Percentiles rank a stretch among this genome's conserved stretches.
These are phyloP conservation scores for Thryonomys swinderianus DNA, from an alignment of 2,113 vertebrate species.

Conservation along the genomic window DNA sequence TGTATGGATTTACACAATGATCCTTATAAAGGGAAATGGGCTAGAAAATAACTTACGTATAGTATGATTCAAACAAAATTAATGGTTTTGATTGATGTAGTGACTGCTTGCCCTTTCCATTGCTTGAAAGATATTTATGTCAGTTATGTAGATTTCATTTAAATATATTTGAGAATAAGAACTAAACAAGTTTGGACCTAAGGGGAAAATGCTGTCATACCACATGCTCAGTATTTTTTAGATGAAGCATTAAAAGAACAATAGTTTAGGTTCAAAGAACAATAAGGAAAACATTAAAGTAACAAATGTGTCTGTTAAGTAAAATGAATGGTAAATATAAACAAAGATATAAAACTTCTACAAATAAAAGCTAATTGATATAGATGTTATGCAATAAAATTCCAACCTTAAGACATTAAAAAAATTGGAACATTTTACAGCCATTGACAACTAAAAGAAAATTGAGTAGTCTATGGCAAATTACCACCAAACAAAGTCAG, in stretches of 20 bases:
- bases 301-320: background rate
- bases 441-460: background rate
- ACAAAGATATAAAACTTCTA: slow-evolving; percentile 20
- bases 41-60: background rate
- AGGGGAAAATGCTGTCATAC: background rate
- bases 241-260: background rate
- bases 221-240: background rate
- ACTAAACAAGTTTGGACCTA: background rate
- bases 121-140: background rate
- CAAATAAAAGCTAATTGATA: background rate
- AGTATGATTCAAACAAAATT: background rate
- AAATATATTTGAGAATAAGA: background rate
- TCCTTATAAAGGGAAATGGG: background rate
- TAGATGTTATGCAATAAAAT: background rate
- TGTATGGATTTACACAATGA: background rate
- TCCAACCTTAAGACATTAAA: background rate
- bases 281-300: background rate
- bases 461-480: background rate
- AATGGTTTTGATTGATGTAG: background rate
- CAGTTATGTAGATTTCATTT: background rate
- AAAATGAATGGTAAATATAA: slow-evolving; percentile 40
- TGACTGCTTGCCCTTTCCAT: background rate
- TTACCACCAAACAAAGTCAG: background rate
- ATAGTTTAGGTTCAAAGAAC: background rate
- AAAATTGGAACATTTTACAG: background rate